phyloP scores from a whole-genome alignment of 92 coral and sea anemone species.

The Micromussa lordhowensis region DNA sequence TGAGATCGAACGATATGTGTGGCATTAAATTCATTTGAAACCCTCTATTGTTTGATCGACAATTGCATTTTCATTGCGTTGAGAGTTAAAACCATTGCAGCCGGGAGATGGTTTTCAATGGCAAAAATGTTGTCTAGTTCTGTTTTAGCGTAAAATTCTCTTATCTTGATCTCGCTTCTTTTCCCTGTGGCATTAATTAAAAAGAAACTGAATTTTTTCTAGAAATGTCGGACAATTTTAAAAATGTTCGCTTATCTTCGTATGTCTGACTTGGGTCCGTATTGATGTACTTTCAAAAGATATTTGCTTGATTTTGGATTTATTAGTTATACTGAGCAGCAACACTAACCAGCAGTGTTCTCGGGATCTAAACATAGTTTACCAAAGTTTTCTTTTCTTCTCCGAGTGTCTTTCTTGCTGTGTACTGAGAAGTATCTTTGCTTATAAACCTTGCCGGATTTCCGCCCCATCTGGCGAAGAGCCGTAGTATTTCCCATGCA shows the following conservation, averaged over 20 bases:
- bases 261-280: background rate
- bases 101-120: background rate
- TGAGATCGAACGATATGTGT: background rate
- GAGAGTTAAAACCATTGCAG: background rate
- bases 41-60: background rate
- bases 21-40: constrained; percentile 15
- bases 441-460: background rate
- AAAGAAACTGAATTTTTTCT: background rate
- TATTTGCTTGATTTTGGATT: background rate
- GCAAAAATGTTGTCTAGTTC: background rate
- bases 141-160: background rate
- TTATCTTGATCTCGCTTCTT: background rate
- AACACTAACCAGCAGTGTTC: background rate
- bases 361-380: background rate
- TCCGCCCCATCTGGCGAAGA: background rate
- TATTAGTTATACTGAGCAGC: background rate
- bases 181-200: background rate
- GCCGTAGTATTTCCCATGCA: background rate
- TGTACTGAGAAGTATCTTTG: background rate
- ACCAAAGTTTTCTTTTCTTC: too few species aligned
- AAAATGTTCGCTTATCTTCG: background rate
- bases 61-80: background rate
- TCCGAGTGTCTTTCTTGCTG: background rate
- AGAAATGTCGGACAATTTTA: background rate
- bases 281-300: background rate